Evolutionary conservation across 2,888 invertebrate species (phyloP).

Genomic region (Neria commutata): DNA sequence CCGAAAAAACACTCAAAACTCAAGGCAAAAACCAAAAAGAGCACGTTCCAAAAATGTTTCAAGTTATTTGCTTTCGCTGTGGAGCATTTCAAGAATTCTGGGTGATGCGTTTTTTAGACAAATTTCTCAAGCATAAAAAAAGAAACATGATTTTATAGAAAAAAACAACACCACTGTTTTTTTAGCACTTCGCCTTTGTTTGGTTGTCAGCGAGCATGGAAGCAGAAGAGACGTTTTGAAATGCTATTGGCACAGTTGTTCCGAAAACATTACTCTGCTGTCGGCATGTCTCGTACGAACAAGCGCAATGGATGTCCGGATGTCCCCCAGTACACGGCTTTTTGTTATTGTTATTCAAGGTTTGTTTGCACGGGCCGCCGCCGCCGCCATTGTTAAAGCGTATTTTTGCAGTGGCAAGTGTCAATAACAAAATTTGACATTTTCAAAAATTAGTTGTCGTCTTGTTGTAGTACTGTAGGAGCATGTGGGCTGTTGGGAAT

Average conservation of each 20-base stretch:
- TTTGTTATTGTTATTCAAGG: constrained; percentile 2
- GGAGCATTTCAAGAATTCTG: not conserved
- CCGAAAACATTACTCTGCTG: not conserved
- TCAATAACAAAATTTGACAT: not conserved
- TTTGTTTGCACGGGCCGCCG: not conserved
- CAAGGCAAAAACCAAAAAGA: not conserved
- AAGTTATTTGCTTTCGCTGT: not conserved
- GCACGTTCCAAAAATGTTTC: constrained; percentile 14
- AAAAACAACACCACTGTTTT: not conserved
- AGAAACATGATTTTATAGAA: not conserved
- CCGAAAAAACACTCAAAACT: not conserved
- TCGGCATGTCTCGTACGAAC: not conserved
- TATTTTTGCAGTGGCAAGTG: not conserved
- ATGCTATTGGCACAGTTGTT: constrained; percentile 5
- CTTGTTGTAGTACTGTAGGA: too few species aligned
- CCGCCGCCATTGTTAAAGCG: too few species aligned
- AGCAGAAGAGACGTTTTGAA: constrained; percentile 2
- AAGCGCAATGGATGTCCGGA: not conserved
- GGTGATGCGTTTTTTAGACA: not conserved
- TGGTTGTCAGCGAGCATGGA: not conserved
- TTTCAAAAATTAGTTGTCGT: constrained; percentile 1
- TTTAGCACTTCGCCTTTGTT: constrained; percentile 1
- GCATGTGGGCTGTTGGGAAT: too few species aligned
- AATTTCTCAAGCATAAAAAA: not conserved
- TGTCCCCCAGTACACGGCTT: too few species aligned